These are phyloP conservation scores for Unio delphinus DNA, from an alignment of 2,888 invertebrate genomes.

Conservation along the genomic window DNA sequence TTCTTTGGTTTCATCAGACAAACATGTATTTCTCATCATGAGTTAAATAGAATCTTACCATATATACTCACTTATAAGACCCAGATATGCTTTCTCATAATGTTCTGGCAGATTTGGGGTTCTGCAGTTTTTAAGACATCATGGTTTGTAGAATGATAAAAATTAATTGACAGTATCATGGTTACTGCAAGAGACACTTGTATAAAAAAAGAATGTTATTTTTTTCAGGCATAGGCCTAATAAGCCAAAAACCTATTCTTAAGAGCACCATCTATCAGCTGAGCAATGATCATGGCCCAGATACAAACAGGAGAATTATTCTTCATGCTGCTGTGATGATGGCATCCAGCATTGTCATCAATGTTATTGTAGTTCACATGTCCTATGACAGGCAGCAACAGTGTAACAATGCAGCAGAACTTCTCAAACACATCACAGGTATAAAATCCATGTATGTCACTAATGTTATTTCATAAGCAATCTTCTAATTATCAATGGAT, in stretches of 20 bases:
- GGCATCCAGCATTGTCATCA: constrained; percentile 16
- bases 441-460: not conserved
- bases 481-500: no score
- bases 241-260: constrained; percentile 55
- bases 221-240: constrained; percentile 55
- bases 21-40: no score
- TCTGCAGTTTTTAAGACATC: no score
- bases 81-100: no score
- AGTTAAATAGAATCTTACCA: no score
- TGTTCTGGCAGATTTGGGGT: no score
- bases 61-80: no score
- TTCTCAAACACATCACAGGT: constrained; percentile 48
- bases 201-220: not conserved
- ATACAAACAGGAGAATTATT: constrained; percentile 55
- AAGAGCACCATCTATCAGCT: constrained; percentile 31
- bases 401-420: constrained; percentile 57
- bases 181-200: no score
- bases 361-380: constrained; percentile 56
- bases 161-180: no score
- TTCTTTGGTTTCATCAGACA: no score
- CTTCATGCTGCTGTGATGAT: constrained; percentile 45
- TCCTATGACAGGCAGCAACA: constrained; percentile 64
- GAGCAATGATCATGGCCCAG: constrained; percentile 43
- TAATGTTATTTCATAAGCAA: no score
- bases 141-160: no score